These are phyloP conservation scores for Helostoma temminkii DNA, from an alignment of 2,797 vertebrate genomes.

Conservation along the genomic window DNA sequence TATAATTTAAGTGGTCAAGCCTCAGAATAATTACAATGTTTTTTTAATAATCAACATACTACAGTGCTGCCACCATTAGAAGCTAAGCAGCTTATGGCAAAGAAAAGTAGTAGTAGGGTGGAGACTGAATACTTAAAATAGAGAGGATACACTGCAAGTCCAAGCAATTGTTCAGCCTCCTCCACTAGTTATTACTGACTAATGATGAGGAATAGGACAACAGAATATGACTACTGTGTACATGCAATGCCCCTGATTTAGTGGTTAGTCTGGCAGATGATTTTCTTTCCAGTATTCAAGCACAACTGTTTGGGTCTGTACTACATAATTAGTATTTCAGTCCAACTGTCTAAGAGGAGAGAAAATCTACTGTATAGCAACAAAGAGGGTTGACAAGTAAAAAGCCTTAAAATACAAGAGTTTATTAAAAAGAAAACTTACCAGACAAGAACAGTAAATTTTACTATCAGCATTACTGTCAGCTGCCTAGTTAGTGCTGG, in stretches of 20 bases:
- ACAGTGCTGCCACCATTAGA: neutral
- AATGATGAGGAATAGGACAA: slow-evolving; percentile 15
- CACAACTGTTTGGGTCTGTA: neutral
- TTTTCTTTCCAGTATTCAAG: slow-evolving; percentile 3
- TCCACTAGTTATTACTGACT: slow-evolving; percentile 29
- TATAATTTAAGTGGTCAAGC: no score
- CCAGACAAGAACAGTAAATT: slow-evolving; percentile 2
- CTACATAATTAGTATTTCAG: neutral
- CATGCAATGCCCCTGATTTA: slow-evolving; percentile 3
- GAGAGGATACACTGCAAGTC: slow-evolving; percentile 17
- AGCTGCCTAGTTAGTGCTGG: slow-evolving; percentile 52
- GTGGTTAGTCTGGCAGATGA: slow-evolving; percentile 8
- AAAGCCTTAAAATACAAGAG: neutral
- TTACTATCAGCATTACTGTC: slow-evolving; percentile 32
- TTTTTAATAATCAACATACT: neutral
- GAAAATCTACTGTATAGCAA: neutral
- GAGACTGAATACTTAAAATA: slow-evolving; percentile 7
- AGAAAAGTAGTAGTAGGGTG: slow-evolving; percentile 16
- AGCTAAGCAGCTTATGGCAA: neutral
- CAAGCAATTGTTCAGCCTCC: slow-evolving; percentile 15
- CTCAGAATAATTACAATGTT: no score
- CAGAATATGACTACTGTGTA: slow-evolving; percentile 20
- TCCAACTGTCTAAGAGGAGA: neutral
- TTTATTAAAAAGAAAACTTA: neutral
- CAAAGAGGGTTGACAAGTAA: neutral